These are phyloP conservation scores for Torymus auratus DNA, from an alignment of 2,888 invertebrate genomes.

Conservation along the genomic window DNA sequence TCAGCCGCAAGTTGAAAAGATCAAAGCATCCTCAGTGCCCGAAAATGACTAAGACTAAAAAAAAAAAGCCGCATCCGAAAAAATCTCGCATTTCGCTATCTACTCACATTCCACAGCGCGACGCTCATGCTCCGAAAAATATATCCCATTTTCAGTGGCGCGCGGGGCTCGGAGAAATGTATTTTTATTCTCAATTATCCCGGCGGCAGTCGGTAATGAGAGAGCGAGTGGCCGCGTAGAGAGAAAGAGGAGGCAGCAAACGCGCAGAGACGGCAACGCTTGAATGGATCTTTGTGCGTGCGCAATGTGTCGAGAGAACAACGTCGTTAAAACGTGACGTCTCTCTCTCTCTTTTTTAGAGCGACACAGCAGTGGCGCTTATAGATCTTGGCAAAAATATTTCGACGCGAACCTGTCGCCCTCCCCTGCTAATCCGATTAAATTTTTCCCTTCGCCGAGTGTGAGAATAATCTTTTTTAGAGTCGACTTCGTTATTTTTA, in stretches of 20 bases:
- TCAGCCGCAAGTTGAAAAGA: no score
- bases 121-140: neutral
- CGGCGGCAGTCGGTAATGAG: constrained; percentile 35
- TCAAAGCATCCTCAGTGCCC: no score
- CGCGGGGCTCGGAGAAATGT: neutral
- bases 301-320: constrained; percentile 32
- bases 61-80: no score
- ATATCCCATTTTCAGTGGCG: constrained; percentile 23
- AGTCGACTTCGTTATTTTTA: no score
- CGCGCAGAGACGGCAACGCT: constrained; percentile 7
- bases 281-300: constrained; percentile 56
- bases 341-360: neutral
- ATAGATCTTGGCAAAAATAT: constrained; percentile 4
- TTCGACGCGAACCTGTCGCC: constrained; percentile 1
- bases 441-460: neutral
- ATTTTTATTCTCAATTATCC: constrained; percentile 53
- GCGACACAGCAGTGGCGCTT: no score
- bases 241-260: neutral
- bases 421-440: neutral
- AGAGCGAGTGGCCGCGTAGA: constrained; percentile 5
- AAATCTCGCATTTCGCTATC: no score
- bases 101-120: no score
- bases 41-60: no score
- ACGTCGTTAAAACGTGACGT: constrained; percentile 48
- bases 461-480: neutral